Evolutionary conservation across 2,888 invertebrate species (phyloP).

Genomic region (Glyphotaelius pellucidus): DNA sequence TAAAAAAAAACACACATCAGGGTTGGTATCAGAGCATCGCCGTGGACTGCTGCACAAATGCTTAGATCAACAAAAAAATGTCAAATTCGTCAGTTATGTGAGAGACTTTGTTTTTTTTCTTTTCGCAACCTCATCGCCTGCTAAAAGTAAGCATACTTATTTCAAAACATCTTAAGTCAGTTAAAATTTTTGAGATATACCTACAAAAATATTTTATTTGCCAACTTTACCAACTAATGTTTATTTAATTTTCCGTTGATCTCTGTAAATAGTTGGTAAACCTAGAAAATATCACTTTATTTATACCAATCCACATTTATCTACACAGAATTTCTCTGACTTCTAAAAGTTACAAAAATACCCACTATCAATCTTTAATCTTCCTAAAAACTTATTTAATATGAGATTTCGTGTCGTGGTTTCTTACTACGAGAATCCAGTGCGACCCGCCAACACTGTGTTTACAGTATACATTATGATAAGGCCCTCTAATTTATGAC

Average conservation of each 20-base stretch:
- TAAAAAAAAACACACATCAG: too few relatives aligned
- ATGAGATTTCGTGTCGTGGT: not conserved
- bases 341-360: not conserved
- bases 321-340: not conserved
- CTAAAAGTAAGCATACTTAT: too few relatives aligned
- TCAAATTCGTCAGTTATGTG: too few relatives aligned
- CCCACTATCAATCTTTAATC: not conserved
- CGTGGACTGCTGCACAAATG: too few relatives aligned
- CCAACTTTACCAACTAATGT: not conserved
- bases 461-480: conserved; percentile 45
- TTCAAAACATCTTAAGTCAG: not conserved
- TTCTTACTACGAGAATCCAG: not conserved
- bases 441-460: not conserved
- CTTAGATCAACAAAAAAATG: too few relatives aligned
- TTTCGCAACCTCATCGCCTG: too few relatives aligned
- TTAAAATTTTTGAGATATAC: not conserved
- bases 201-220: not conserved
- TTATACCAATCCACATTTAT: not conserved
- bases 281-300: not conserved
- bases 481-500: conserved; percentile 62
- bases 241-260: not conserved
- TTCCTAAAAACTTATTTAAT: not conserved
- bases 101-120: too few relatives aligned
- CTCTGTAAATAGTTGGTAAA: not conserved
- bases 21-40: too few relatives aligned